Base-by-base conservation (phyloP, 1,140 invertebrate genomes). In the Bombus consobrinus region DNA sequence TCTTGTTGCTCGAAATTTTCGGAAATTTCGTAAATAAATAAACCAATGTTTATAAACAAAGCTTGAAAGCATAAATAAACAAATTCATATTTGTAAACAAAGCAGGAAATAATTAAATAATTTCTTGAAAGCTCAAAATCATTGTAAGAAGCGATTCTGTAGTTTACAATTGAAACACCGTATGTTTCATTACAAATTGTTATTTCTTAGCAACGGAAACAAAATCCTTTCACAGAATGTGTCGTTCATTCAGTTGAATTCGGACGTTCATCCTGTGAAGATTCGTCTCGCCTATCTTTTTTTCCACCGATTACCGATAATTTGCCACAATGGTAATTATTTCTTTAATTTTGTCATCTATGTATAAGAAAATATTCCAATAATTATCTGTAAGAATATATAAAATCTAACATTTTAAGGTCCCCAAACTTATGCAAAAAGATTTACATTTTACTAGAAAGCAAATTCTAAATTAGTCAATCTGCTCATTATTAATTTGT, bases 241-340 rank as follows among this genome's bases (percentile, higher is more conserved):
- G 25, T 64, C 22, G 37, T 73, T 83, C 43, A 34, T 77, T 87
- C 47, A 88, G 59, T 90, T 80, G 39, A 57, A 68, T 68, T 79
- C 69, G 43, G 41, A 69, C 68, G 80, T 82, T 78, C 69, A 47
- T 57, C 39, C 47, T 74, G 43, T 15, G 28, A 85, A 86, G 59
- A 41, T 77, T 88, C 69, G 47, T 82, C 83, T 87, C 68, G 71
- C 41, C 34, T 66, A 57, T 3, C 18, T n/a, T 59, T 64, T 4
- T 15, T 37, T 18, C 22, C 34, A 53, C 22, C 39, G 68, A 53
- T 37, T 32, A 28, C 39, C 57, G 53, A 83, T 3, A 32, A 78
- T 37, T 75, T 62, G 59, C 59, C 81, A 91, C 69, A 73, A 91
- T 91, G 90, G 90, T 90, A 85, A 88, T 53, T 82, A 82, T 32